Evolutionary conservation across 2,113 vertebrate species (phyloP), one percentile per base, ranked within the genome.

Genomic region (Rhynchomys soricoides): DNA sequence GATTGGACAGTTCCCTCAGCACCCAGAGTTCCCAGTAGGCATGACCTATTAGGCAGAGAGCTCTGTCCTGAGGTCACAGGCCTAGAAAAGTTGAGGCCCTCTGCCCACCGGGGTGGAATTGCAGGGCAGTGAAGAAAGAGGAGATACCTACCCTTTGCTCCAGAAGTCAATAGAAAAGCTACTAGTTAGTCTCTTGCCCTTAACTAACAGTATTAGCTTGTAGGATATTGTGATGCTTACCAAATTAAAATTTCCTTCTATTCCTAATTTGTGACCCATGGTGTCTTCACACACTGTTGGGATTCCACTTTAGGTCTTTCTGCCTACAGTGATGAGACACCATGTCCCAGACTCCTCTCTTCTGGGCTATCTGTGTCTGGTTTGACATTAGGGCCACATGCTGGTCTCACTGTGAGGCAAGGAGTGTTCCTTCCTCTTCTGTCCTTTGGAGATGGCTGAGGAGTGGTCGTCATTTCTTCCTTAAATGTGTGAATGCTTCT

Each of bases 301-400:
- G 40, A 64, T 86, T 86, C n/a, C n/a, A 62, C 57, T 83, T 70
- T 34, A 93, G 74, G n/a, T 70, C 50, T 95, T 79, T 70, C 66
- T 48, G 26, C 70, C 68, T 87, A 4, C 37, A n/a, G 31, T 17
- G 48, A 21, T 55, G 83, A 64, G 64, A 45, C 7, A 79, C 57
- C 68, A 48, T 57, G 13, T 43, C 66, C 45, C 73, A 8, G 37
- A 52, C 15, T 64, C 40, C 29, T 78, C 22, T 59, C 62, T 75
- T 68, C 68, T 52, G 34, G 40, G 29, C 64, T 26, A 29, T 87
- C 70, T 87, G 40, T 95, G 40, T 31, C 26, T 45, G 52, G 24
- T 48, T 74, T 73, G 77, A 62, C 45, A 40, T 55, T 91, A 70
- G n/a, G 29, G 62, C 62, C 71, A 34, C 71, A 34, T 75, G 74